phyloP scores from a whole-genome alignment of 2,113 vertebrate genomes.

The Onychostruthus taczanowskii region DNA sequence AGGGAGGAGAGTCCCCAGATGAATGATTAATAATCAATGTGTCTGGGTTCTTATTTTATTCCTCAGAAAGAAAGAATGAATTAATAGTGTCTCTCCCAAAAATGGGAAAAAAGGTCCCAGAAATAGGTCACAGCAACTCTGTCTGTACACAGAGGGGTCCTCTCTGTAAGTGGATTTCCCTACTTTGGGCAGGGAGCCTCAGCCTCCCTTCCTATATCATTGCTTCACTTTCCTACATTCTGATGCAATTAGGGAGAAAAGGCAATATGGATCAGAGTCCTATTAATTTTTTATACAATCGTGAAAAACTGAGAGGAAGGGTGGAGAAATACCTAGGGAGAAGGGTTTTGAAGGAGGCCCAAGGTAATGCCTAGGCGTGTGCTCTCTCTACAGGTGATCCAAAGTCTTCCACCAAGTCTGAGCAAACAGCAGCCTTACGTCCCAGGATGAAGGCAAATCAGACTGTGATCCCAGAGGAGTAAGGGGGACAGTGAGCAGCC shows the following conservation, averaged over 20 bases:
- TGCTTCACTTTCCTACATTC: background rate
- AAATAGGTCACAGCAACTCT: constrained; percentile 26
- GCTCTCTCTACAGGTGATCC: background rate
- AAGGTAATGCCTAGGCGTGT: background rate
- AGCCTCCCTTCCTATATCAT: background rate
- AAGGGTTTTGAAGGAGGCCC: background rate
- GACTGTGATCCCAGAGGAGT: background rate
- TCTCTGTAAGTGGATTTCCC: constrained; percentile 18
- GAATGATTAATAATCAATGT: constrained; percentile 81
- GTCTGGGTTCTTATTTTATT: constrained; percentile 72
- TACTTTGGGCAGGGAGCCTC: background rate
- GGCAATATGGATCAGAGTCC: background rate
- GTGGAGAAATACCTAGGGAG: background rate
- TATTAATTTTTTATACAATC: constrained; percentile 34
- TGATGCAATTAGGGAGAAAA: constrained; percentile 51
- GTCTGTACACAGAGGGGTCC: background rate
- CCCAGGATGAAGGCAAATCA: background rate
- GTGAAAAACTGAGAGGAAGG: background rate
- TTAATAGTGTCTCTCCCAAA: constrained; percentile 66
- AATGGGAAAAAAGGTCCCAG: constrained; percentile 56
- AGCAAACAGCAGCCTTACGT: background rate
- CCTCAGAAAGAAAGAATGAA: constrained; percentile 67
- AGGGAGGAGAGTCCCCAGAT: constrained; percentile 65
- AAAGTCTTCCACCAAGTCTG: background rate
- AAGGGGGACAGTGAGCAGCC: background rate